These are phyloP conservation scores for Mus caroli DNA, from an alignment of 2,797 vertebrate genomes.

Conservation along the genomic window DNA sequence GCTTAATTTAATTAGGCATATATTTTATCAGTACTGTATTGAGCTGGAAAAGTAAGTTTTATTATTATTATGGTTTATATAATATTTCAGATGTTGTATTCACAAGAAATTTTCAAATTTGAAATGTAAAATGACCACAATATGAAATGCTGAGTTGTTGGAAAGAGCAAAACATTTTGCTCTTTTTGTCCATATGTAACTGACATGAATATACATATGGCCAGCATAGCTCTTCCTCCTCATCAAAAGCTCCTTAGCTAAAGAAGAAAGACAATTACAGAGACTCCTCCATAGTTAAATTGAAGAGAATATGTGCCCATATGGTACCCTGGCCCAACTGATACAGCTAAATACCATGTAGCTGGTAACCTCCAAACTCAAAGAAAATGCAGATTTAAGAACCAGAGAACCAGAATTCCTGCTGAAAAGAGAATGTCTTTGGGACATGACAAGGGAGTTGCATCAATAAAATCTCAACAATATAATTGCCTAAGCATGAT, in stretches of 20 bases:
- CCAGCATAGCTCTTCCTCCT: not conserved
- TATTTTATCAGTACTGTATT: not conserved
- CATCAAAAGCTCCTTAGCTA: no score
- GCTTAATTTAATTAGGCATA: not conserved
- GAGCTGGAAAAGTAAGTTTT: not conserved
- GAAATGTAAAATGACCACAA: not conserved
- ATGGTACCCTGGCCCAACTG: not conserved
- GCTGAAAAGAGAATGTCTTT: not conserved
- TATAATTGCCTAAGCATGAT: not conserved
- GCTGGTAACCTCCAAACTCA: not conserved
- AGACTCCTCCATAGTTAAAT: not conserved
- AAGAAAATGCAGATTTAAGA: not conserved
- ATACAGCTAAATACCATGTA: not conserved
- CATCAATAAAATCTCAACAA: not conserved
- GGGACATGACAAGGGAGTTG: not conserved
- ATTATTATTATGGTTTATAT: not conserved
- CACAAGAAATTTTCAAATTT: slow-evolving; percentile 9
- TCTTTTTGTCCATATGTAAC: not conserved
- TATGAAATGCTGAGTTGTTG: not conserved
- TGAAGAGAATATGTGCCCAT: not conserved
- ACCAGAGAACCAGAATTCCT: not conserved
- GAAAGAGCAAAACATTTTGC: not conserved
- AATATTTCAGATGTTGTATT: not conserved
- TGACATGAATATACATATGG: not conserved
- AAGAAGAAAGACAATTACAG: not conserved